phyloP scores from a whole-genome alignment of 2,888 invertebrate species.

The Norana najaformis region DNA sequence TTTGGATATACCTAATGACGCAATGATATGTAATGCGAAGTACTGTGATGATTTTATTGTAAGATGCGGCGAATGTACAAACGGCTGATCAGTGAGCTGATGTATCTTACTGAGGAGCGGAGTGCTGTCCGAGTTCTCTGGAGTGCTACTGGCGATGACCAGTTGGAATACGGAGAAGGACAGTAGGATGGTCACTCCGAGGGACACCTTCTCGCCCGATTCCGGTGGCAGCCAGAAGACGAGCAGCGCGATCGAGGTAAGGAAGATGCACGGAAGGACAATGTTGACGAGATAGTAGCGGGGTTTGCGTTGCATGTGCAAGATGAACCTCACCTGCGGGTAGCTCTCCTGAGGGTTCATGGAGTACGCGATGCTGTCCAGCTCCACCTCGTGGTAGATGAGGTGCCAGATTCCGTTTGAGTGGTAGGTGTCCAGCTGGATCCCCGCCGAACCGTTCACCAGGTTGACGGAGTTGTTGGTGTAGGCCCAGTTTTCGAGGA shows the following conservation, averaged over 20 bases:
- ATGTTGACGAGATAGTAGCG: slow-evolving; percentile 40
- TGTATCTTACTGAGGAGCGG: slow-evolving; percentile 39
- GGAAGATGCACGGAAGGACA: slow-evolving; percentile 35
- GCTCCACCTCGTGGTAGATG: background rate
- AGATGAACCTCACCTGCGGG: slow-evolving; percentile 34
- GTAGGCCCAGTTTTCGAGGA: slow-evolving; percentile 41
- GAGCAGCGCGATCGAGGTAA: slow-evolving; percentile 34
- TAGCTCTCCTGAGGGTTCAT: slow-evolving; percentile 30
- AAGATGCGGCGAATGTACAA: too few species aligned
- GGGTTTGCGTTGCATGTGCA: slow-evolving; percentile 34
- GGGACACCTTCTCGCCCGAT: slow-evolving; percentile 41
- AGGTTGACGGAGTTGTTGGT: slow-evolving; percentile 34
- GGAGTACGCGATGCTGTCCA: slow-evolving; percentile 31
- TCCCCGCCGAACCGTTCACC: background rate
- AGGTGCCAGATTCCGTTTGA: slow-evolving; percentile 29
- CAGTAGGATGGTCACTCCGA: slow-evolving; percentile 40
- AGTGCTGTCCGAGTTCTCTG: slow-evolving; percentile 39
- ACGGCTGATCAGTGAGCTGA: background rate
- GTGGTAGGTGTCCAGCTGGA: slow-evolving; percentile 40
- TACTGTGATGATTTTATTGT: too few species aligned
- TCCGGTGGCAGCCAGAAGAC: slow-evolving; percentile 43
- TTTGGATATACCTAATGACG: too few species aligned
- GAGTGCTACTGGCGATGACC: slow-evolving; percentile 36
- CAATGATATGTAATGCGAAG: too few species aligned
- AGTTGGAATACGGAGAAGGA: slow-evolving; percentile 43